A percentile compares a stretch with the other conserved stretches of the same genome.
These are phyloP conservation scores for Acanthosepion esculentum DNA, from an alignment of 2,888 invertebrate species.

Conservation along the genomic window DNA sequence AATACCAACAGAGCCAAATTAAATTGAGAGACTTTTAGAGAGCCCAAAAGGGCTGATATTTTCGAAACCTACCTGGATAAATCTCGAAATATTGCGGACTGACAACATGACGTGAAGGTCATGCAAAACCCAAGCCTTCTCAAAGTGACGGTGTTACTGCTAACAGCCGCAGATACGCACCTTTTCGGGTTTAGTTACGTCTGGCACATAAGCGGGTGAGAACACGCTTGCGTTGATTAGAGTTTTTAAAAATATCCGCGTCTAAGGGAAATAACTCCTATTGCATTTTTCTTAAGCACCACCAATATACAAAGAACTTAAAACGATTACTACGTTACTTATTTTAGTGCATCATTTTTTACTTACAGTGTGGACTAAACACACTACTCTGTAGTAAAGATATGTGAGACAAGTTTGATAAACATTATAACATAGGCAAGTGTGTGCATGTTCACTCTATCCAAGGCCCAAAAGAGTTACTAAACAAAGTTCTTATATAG, in stretches of 20 bases:
- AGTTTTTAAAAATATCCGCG: not conserved
- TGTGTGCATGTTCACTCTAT: too few relatives aligned
- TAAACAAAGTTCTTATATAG: too few relatives aligned
- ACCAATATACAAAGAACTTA: too few relatives aligned
- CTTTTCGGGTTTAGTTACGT: not conserved
- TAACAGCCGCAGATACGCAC: not conserved
- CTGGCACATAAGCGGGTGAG: not conserved
- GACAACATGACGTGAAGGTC: conserved; percentile 33
- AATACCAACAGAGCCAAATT: not conserved
- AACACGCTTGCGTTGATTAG: not conserved
- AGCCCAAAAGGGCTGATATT: not conserved
- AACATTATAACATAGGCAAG: too few relatives aligned
- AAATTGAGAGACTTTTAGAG: not conserved
- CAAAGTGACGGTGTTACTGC: not conserved
- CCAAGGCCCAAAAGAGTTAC: too few relatives aligned
- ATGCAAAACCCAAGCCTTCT: not conserved
- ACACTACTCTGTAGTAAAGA: too few relatives aligned
- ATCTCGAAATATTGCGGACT: conserved; percentile 33
- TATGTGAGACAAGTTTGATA: too few relatives aligned
- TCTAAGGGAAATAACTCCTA: not conserved
- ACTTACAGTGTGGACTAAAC: too few relatives aligned
- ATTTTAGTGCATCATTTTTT: too few relatives aligned
- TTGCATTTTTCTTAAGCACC: too few relatives aligned
- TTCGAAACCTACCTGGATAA: conserved; percentile 6
- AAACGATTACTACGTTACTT: too few relatives aligned